Evolutionary conservation across 2,888 invertebrate genomes (phyloP).

Genomic region (Trilocha varians): DNA sequence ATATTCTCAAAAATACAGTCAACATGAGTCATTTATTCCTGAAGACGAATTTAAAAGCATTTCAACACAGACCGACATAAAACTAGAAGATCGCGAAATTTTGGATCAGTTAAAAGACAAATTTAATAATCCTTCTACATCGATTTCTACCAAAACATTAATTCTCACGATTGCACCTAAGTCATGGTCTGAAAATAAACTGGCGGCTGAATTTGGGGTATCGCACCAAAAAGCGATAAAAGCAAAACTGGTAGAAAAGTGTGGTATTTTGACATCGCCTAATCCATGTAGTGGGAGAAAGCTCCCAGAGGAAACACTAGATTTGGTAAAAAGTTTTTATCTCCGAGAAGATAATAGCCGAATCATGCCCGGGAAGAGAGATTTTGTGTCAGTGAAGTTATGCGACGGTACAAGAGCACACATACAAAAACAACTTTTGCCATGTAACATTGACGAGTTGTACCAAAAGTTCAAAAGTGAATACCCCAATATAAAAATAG

Average conservation of each 20-base stretch:
- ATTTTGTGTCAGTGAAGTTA: too few species aligned
- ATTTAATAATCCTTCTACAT: constrained; percentile 15
- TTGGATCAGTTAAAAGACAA: constrained; percentile 14
- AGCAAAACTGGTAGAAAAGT: constrained; percentile 14
- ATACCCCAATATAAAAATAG: too few species aligned
- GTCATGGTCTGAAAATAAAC: constrained; percentile 15
- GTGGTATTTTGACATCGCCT: constrained; percentile 15
- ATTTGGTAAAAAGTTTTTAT: too few species aligned
- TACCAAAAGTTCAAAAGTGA: too few species aligned
- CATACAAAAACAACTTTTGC: too few species aligned
- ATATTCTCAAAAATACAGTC: constrained; percentile 6
- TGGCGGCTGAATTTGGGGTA: constrained; percentile 13
- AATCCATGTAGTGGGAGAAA: constrained; percentile 14
- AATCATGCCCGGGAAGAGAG: too few species aligned
- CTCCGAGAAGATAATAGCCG: too few species aligned
- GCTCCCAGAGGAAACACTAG: too few species aligned
- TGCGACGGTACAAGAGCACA: too few species aligned
- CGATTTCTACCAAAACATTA: constrained; percentile 13
- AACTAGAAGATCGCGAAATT: constrained; percentile 13
- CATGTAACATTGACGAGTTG: too few species aligned
- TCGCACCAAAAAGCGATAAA: constrained; percentile 18
- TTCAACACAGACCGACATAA: constrained; percentile 9
- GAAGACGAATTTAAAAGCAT: constrained; percentile 7
- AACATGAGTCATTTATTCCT: constrained; percentile 7
- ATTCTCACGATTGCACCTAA: constrained; percentile 16